These are phyloP conservation scores for Dioctria rufipes DNA, from an alignment of 2,888 invertebrate genomes.

Conservation along the genomic window DNA sequence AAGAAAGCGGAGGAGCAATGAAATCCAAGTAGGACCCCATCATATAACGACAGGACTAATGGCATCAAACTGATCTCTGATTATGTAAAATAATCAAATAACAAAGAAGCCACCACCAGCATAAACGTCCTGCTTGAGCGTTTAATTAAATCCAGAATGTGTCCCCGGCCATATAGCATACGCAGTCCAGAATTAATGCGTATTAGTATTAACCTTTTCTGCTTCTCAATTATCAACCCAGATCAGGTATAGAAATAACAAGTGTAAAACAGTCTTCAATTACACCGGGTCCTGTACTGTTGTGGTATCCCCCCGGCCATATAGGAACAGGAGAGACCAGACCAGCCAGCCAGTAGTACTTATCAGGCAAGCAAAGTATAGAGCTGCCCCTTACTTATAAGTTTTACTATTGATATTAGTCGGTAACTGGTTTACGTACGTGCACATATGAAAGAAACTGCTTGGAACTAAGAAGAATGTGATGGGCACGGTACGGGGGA, in stretches of 20 bases:
- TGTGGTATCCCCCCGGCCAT: constrained; percentile 14
- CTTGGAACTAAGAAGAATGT: too few relatives aligned
- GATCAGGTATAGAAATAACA: constrained; percentile 58
- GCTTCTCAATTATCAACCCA: constrained; percentile 53
- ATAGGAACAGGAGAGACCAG: background rate
- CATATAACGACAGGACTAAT: constrained; percentile 39
- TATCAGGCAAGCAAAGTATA: background rate
- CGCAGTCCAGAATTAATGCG: constrained; percentile 35
- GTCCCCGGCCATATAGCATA: background rate
- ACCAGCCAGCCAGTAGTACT: background rate
- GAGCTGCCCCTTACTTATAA: background rate
- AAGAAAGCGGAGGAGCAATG: constrained; percentile 16
- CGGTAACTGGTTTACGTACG: constrained; percentile 51
- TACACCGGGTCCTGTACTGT: constrained; percentile 39
- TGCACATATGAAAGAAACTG: background rate
- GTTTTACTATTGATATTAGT: constrained; percentile 39
- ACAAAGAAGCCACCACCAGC: constrained; percentile 50
- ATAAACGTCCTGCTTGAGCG: constrained; percentile 53
- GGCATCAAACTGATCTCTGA: constrained; percentile 54
- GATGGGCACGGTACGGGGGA: background rate
- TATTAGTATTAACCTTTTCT: constrained; percentile 40
- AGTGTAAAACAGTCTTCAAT: constrained; percentile 58
- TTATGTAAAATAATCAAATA: constrained; percentile 59
- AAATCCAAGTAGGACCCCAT: constrained; percentile 46
- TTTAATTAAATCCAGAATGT: constrained; percentile 56